Evolutionary conservation across 2,888 invertebrate genomes (phyloP), one percentile per base, ranked within the genome.

Genomic region (Silvanus unidentatus): DNA sequence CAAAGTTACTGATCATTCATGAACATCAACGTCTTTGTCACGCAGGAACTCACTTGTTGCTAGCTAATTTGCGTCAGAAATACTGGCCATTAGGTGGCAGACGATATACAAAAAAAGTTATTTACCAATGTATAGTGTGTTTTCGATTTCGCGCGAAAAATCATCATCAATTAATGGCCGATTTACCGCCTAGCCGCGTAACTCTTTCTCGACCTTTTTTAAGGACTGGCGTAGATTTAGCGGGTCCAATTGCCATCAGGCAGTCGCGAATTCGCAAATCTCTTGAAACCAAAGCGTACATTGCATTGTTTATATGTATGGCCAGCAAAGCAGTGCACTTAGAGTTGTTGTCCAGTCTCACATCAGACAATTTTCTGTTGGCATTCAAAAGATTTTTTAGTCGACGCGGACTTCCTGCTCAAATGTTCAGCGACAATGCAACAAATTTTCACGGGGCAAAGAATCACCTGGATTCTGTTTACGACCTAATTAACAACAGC

Each of bases 1-100:
- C 48, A 11, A 38, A 42, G 16, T 29, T 54, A 9, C 42, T 54
- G 2, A 42, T 55, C n/a, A 2, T 16, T 40, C 16, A 41, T 10
- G 41, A 43, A 40, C 50, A 53, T 40, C 13, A 10, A 8, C 13
- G 27, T 16, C 35, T 47, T 11, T 35, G 48, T 10, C 57, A 59
- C 45, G 50, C 51, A 16, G 54, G 51, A 6, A 12, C 50, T n/a
- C 52, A 56, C 38, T 15, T 43, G 28, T 35, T 50, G 29, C 16
- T 55, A 13, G 11, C 29, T 12, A 27, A n/a, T 12, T 30, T 54
- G n/a, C 42, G 53, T 16, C 45, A 51, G 30, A 37, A 44, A 43
- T 59, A 45, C 47, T 62, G 62, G 59, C 49, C 52, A 1, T 44
- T 59, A 1, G 38, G 44, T 36, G 41, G 44, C 9, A 41, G 40